Evolutionary conservation across 1,140 invertebrate species (phyloP), one percentile per base, ranked within the genome.

Genomic region (Lamellibrachia luymesi): DNA sequence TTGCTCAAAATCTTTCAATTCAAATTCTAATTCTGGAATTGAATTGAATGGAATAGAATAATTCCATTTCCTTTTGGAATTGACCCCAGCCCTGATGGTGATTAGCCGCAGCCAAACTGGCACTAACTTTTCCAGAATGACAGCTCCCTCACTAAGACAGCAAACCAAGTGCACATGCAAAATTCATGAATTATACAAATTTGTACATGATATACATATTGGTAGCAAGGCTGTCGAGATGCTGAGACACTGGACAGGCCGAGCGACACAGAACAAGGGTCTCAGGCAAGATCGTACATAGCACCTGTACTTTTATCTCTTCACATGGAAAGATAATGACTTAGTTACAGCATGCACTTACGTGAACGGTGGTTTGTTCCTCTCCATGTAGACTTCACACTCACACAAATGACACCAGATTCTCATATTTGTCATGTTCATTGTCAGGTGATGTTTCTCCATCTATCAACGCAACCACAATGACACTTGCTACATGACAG

Each of bases 351-450:
- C 27, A 25, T 56, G 56, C 90, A 93, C 90, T 64, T 52, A 93
- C 95, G 94, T 64, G 51, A 96, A 94, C 38, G 95, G 94, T 80
- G 96, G 96, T 56, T 94, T 95, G 94, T 97, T 96, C 91, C 94
- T 95, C 49, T 95, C 96, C 93, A 94, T 96, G 96, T 97, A 95
- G 96, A 98, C 97, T 97, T 98, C 97, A 94, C 96, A 96, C 94
- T 98, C 97, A 97, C 98, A 99, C 51, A 97, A 95, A 94, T 98
- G 98, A 96, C 98, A 99, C 98, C 98, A 98, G 94, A 98, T 97
- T 94, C 98, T 96, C 93, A 98, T 97, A 0, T 98, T 98, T 2
- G 97, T 97, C 90, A 98, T 96, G 96, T 98, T 98, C 97, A 98
- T 97, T 94, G 98, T 98, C 93, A 98, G 96, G 94, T 97, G 97